Evolutionary conservation across 30 jellyfish, hydroid and myxozoan genomes (phyloP), one percentile per base, ranked within the genome.

Genomic region (Euphysa ruthae): DNA sequence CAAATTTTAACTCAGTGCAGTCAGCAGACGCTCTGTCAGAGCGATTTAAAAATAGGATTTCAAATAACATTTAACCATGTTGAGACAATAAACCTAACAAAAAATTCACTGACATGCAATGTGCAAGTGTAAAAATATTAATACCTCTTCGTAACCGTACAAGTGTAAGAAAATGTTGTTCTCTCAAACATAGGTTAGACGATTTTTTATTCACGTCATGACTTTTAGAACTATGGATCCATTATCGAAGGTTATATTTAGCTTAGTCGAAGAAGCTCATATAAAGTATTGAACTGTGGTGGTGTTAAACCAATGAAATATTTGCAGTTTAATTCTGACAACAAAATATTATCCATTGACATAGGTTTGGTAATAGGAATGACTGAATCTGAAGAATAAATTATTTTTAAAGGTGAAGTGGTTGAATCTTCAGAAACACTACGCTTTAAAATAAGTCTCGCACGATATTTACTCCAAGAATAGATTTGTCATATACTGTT

Each of bases 251-350:
- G 14, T 80, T 38, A 35, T 52, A 80, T 35, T 80, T 80, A 49
- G 93, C 89, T 38, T 30, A 77, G 84, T n/a, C 84, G 91, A 32
- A 72, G 83, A 73, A 61, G 64, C 21, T 81, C 64, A 65, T 71
- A 81, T 24, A 81, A 75, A 3, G 77, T 69, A 30, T 43, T 38
- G 60, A 81, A 82, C 66, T 82, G 93, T 2, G 33, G 71, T 4
- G 79, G 79, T 27, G 44, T 29, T 13, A 71, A 58, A 4, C 94
- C 94, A 28, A 34, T 58, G 20, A 81, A 81, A 73, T 43, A 81
- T 26, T 44, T 50, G 0, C 71, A 0, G 57, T 35, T 69, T 34
- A 33, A 35, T 12, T 51, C 44, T 21, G 21, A 54, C 14, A 28
- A 15, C 5, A 77, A 54, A 20, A 77, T 68, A 29, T 43, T 25